Base-by-base conservation (phyloP, 1,140 invertebrate species). In the Tetraneura akinire region DNA sequence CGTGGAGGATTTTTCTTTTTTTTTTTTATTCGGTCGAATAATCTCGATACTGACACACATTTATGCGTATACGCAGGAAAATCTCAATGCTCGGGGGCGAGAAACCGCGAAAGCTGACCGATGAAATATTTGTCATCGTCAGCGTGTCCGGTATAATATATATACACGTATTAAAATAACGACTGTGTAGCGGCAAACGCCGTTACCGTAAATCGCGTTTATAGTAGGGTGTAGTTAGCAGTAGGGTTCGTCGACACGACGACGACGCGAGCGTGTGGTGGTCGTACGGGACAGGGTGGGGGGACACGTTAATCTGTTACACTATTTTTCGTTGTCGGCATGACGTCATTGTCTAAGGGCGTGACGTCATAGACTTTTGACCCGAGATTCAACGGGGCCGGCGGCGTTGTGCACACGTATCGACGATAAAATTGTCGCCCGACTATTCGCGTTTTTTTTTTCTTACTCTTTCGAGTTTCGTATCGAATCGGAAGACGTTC, bases 321-420 rank as follows among this genome's bases (percentile, higher is more conserved):
- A 29, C 74, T 11, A n/a, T 42, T 23, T 21, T 23, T 21, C 71
- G 5, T 18, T 2, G 10, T 23, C 21, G 51, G 13, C 47, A 6
- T 78, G 74, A 78, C 74, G 74, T 78, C 74, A 78, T 47, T 14
- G 53, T 78, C 55, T 62, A 21, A 14, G 57, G 14, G 51, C 53
- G 53, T 78, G 74, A 78, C 74, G 74, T 78, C 74, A 78, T 60
- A 62, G 53, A 45, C 68, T 71, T 49, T 71, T 51, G 68, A 71
- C 68, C 68, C 45, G 47, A 23, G 45, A 23, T 42, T 21, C 32
- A 8, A 8, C 32, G 32, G 32, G 32, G 32, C 68, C 8, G 42
- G 42, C 66, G 66, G 45, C 45, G 45, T 70, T 14, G 26, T 3
- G 60, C 18, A 6, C 66, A 14, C 26, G 42, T 68, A 68, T 68